Percentiles rank a stretch among this genome's conserved stretches.
Evolutionary conservation across 1,140 invertebrate genomes (phyloP).

Genomic region (Thaumatotibia leucotreta): DNA sequence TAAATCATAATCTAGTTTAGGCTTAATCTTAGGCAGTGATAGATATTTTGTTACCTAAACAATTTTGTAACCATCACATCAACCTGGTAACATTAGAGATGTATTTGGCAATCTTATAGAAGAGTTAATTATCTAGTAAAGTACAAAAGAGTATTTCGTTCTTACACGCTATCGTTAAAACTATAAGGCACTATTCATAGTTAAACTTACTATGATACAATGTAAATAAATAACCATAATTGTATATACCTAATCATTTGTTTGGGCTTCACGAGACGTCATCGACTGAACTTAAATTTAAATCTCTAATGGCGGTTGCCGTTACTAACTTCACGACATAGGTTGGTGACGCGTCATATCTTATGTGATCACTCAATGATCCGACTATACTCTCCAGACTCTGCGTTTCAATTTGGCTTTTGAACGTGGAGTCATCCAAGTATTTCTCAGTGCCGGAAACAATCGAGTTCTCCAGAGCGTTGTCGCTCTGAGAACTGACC

Average conservation of each 20-base stretch:
- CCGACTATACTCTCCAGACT: slow-evolving; percentile 90
- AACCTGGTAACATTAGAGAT: slow-evolving; percentile 50
- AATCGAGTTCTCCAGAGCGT: slow-evolving; percentile 44
- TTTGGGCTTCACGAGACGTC: slow-evolving; percentile 62
- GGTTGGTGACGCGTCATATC: slow-evolving; percentile 67
- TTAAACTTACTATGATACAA: slow-evolving; percentile 73
- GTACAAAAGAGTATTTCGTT: slow-evolving; percentile 65
- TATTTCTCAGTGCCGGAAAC: slow-evolving; percentile 61
- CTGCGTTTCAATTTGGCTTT: slow-evolving; percentile 77
- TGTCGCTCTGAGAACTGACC: slow-evolving; percentile 60
- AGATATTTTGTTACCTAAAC: slow-evolving; percentile 46
- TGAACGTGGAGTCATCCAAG: slow-evolving; percentile 42
- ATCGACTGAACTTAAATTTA: slow-evolving; percentile 56
- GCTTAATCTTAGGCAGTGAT: slow-evolving; percentile 67
- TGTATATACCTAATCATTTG: slow-evolving; percentile 66
- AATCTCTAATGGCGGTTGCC: slow-evolving; percentile 49
- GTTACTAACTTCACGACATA: slow-evolving; percentile 56
- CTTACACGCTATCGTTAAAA: slow-evolving; percentile 54
- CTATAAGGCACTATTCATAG: slow-evolving; percentile 75
- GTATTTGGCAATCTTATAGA: slow-evolving; percentile 54
- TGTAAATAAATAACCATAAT: slow-evolving; percentile 74
- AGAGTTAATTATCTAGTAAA: slow-evolving; percentile 50
- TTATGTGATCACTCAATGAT: slow-evolving; percentile 84
- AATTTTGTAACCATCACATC: slow-evolving; percentile 38
- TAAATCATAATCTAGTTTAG: slow-evolving; percentile 46